Base-by-base conservation (phyloP, 2,113 vertebrate genomes). In the Heterotis niloticus region DNA sequence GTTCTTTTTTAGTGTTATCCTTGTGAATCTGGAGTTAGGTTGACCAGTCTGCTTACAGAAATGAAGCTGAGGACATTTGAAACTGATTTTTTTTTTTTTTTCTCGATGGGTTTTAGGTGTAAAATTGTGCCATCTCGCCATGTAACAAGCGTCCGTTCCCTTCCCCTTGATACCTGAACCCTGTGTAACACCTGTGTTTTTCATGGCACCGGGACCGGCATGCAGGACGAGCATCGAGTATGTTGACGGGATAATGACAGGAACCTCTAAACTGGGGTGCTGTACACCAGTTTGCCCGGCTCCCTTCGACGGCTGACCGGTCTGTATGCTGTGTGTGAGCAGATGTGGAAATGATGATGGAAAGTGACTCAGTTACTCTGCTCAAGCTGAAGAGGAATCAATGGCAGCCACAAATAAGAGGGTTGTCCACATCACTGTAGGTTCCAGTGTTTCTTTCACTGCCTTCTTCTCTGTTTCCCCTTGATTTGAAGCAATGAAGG, bases 281-380 rank as follows among this genome's bases (percentile, higher is more conserved):
- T n/a, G 57, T 62, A 60, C 10, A 75, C 59, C 78, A 64, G 69
- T 67, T 73, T 71, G 65, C 64, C 75, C 74, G 16, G 51, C 28
- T 62, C 78, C n/a, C n/a, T 14, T 28, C 28, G 64, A 70, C 54
- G 73, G 24, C 64, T 80, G 64, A 16, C 78, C 70, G 28, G 16
- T 65, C 82, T 81, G 75, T 81, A 75, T 80, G 79, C 81, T 82
- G 75, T 72, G 76, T 70, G 66, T 26, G 4, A 74, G 72, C 80
- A 82, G 76, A 83, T 87, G 76, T 64, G 77, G 64, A 81, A 76
- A 80, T 88, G 84, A 85, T 88, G 84, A 85, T 88, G 83, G 83
- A 75, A 87, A 85, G 85, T 83, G 82, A 83, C 75, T 84, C 82
- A 78, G 83, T 75, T 81, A 67, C 81, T 88, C 85, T 84, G 85